Evolutionary conservation across 2,797 vertebrate genomes (phyloP).

Genomic region (Masticophis lateralis): DNA sequence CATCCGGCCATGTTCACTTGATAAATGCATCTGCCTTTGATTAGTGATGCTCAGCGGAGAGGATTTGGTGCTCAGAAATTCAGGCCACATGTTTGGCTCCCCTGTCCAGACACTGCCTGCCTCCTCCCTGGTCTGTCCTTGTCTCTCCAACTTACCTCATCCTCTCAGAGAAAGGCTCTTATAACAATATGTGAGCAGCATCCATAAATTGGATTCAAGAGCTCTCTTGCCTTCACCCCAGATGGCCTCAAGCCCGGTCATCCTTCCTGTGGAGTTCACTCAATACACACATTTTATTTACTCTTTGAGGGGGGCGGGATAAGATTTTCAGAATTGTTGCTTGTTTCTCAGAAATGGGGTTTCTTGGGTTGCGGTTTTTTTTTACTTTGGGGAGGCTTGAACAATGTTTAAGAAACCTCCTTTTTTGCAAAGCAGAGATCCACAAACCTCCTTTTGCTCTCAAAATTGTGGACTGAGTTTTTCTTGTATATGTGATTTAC

Average conservation of each 20-base stretch:
- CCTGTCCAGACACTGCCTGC: constrained; percentile 28
- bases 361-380: not conserved
- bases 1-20: not conserved
- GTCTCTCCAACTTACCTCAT: constrained; percentile 34
- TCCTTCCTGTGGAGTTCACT: not conserved
- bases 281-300: constrained; percentile 3
- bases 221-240: not conserved
- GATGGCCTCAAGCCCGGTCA: constrained; percentile 12
- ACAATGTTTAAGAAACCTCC: not conserved
- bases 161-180: constrained; percentile 22
- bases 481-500: not conserved
- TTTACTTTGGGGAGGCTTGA: not conserved
- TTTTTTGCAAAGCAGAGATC: not conserved
- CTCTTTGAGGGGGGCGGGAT: not conserved
- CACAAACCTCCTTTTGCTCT: not conserved
- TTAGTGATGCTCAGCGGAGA: constrained; percentile 22
- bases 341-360: not conserved
- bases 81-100: not conserved
- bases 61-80: not conserved
- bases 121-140: constrained; percentile 32
- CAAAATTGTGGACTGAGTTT: not conserved
- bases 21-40: not conserved
- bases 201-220: constrained; percentile 26
- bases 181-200: constrained; percentile 41
- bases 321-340: not conserved